phyloP scores from a whole-genome alignment of 2,888 invertebrate species.

The Heliconius cydno region DNA sequence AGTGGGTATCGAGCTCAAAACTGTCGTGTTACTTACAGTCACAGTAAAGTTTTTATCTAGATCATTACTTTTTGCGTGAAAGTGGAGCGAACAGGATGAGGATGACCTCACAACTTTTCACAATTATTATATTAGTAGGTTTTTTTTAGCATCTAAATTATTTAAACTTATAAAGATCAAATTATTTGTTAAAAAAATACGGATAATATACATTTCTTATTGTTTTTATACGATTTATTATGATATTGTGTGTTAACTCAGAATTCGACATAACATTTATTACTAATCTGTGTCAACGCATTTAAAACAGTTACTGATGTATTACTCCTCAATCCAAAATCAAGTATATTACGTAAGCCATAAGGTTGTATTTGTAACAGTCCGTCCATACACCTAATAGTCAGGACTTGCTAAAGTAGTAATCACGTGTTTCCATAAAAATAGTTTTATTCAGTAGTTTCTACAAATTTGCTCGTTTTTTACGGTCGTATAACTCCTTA shows the following conservation, averaged over 20 bases:
- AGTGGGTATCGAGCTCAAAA: no score
- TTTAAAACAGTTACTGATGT: conserved; percentile 28
- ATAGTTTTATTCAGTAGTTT: conserved; percentile 53
- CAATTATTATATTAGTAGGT: no score
- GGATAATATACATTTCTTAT: not conserved
- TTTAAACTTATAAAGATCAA: no score
- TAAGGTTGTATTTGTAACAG: conserved; percentile 11
- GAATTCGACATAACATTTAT: conserved; percentile 23
- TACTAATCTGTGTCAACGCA: conserved; percentile 27
- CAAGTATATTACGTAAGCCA: not conserved
- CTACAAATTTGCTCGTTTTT: conserved; percentile 49
- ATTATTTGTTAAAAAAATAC: no score
- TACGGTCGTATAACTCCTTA: conserved; percentile 41
- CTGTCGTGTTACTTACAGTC: no score
- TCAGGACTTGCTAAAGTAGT: conserved; percentile 54
- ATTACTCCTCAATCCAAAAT: not conserved
- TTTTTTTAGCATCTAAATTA: no score
- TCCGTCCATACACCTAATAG: conserved; percentile 54
- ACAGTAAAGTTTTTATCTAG: no score
- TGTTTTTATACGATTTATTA: not conserved
- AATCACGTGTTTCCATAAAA: conserved; percentile 56
- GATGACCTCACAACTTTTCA: no score
- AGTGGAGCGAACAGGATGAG: no score
- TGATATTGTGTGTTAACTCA: not conserved
- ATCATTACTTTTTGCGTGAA: no score